These are phyloP conservation scores for Acromyrmex charruanus DNA, from an alignment of 1,140 invertebrate genomes.

Conservation along the genomic window DNA sequence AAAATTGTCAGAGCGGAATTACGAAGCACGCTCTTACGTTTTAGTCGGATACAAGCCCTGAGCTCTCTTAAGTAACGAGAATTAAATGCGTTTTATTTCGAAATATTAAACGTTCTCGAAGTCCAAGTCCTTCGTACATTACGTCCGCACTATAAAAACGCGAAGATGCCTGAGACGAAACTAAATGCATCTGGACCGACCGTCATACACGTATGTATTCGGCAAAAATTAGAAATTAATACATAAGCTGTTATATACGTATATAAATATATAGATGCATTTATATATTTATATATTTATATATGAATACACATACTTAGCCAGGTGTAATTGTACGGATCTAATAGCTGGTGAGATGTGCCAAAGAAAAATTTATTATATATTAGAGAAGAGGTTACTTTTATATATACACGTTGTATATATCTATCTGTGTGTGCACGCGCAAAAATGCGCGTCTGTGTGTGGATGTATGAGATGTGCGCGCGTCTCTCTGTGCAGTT, in stretches of 20 bases:
- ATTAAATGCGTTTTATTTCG: slow-evolving; percentile 10
- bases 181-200: slow-evolving; percentile 22
- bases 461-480: slow-evolving; percentile 30
- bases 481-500: slow-evolving; percentile 27
- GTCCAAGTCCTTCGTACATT: not conserved
- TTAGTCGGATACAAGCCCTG: not conserved
- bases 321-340: slow-evolving; percentile 66
- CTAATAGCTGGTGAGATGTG: slow-evolving; percentile 77
- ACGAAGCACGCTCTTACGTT: not conserved
- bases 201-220: slow-evolving; percentile 37
- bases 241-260: slow-evolving; percentile 62
- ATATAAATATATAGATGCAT: slow-evolving; percentile 42
- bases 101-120: not conserved
- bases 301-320: slow-evolving; percentile 62
- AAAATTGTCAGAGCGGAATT: slow-evolving; percentile 24
- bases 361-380: slow-evolving; percentile 81
- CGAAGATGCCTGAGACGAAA: not conserved
- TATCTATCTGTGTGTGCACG: slow-evolving; percentile 56
- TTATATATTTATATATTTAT: not conserved
- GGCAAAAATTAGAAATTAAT: slow-evolving; percentile 69
- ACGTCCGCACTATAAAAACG: not conserved
- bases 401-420: slow-evolving; percentile 71
- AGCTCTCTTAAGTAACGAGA: not conserved
- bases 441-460: slow-evolving; percentile 50
- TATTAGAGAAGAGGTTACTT: slow-evolving; percentile 75